A percentile compares a stretch with the other conserved stretches of the same genome.
Conservation (phyloP, 2,797 vertebrate genomes). For the Premnoplex brunnescens region DNA sequence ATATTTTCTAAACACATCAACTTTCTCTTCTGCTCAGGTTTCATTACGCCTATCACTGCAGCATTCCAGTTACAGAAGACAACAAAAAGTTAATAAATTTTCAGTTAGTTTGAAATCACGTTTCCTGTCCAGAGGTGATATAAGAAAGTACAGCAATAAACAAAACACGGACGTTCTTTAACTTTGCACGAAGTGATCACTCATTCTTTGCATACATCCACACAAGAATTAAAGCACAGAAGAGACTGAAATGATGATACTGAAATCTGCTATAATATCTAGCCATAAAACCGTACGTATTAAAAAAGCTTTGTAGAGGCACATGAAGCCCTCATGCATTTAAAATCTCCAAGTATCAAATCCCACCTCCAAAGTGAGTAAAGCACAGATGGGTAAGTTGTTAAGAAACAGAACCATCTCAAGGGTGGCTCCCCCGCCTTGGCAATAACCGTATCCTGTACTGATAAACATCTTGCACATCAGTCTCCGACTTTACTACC, state of each 20-base stretch:
- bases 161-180: not conserved
- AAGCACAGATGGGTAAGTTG: not conserved
- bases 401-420: conserved; percentile 29
- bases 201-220: not conserved
- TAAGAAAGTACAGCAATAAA: not conserved
- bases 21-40: not conserved
- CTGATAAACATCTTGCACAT: conserved; percentile 68
- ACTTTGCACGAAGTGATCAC: not conserved
- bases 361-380: not conserved
- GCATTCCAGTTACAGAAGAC: not conserved
- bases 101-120: not conserved
- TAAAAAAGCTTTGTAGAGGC: not conserved
- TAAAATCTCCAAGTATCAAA: not conserved
- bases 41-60: not conserved
- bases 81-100: not conserved
- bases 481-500: conserved; percentile 57
- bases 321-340: not conserved
- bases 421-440: not conserved
- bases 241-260: not conserved
- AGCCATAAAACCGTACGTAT: not conserved
- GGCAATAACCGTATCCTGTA: conserved; percentile 21
- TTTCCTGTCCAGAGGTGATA: not conserved
- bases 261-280: not conserved
- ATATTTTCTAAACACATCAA: not conserved
- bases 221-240: not conserved